A percentile compares a stretch with the other conserved stretches of the same genome.
Conservation (phyloP, 2,797 vertebrate species). For the Rhyacichthys aspro region DNA sequence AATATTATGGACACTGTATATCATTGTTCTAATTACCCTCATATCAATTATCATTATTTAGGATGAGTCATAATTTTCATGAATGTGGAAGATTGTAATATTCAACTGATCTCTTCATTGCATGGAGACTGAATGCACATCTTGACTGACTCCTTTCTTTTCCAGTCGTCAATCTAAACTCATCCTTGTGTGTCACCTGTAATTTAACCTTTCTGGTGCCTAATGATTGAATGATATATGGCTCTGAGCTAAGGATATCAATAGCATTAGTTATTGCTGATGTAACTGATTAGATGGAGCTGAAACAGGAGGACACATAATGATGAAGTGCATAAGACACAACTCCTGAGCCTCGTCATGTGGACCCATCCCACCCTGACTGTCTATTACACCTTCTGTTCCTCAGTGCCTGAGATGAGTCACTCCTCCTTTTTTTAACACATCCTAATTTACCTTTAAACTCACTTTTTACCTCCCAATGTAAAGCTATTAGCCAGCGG, state of each 20-base stretch:
- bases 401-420: slow-evolving; percentile 54
- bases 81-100: slow-evolving; percentile 27
- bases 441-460: slow-evolving; percentile 21
- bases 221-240: slow-evolving; percentile 36
- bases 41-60: neutral
- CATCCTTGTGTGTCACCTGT: slow-evolving; percentile 34
- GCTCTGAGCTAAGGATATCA: slow-evolving; percentile 5
- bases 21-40: slow-evolving; percentile 7
- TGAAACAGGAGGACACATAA: slow-evolving; percentile 12
- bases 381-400: neutral
- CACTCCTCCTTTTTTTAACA: slow-evolving; percentile 30
- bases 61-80: slow-evolving; percentile 9
- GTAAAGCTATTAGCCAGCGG: slow-evolving; percentile 29
- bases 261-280: slow-evolving; percentile 9
- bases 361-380: slow-evolving; percentile 24
- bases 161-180: slow-evolving; percentile 28
- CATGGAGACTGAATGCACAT: neutral
- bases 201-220: slow-evolving; percentile 68
- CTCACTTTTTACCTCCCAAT: slow-evolving; percentile 3
- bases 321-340: slow-evolving; percentile 30
- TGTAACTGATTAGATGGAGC: slow-evolving; percentile 14
- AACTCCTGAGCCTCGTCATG: slow-evolving; percentile 50
- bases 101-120: neutral
- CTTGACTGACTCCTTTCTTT: slow-evolving; percentile 17
- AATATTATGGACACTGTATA: slow-evolving; percentile 27